A percentile compares a stretch with the other conserved stretches of the same genome.
phyloP scores from a whole-genome alignment of 30 jellyfish, hydroid and myxozoan genomes.

The Pelagia noctiluca region DNA sequence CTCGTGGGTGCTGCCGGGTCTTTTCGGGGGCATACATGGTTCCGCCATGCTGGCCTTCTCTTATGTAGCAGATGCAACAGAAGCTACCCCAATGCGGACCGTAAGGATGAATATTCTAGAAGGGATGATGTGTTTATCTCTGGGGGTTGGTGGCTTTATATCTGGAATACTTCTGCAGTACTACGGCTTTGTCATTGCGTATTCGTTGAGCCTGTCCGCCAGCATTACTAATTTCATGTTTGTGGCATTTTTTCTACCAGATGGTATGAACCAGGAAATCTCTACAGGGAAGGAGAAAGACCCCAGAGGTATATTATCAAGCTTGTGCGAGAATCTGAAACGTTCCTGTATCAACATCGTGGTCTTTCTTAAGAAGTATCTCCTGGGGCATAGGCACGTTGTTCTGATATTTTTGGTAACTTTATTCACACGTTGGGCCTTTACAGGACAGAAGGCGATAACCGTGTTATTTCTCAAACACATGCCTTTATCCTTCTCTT shows the following conservation, averaged over 20 bases:
- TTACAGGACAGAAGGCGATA: too few relatives aligned
- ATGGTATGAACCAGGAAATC: too few relatives aligned
- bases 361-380: too few relatives aligned
- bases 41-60: conserved; percentile 46
- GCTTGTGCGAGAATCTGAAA: too few relatives aligned
- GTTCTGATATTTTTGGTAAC: too few relatives aligned
- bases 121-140: conserved; percentile 40
- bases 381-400: too few relatives aligned
- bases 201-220: conserved; percentile 5
- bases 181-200: conserved; percentile 44
- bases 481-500: too few relatives aligned
- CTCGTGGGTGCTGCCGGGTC: conserved; percentile 25
- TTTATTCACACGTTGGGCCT: too few relatives aligned
- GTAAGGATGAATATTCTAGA: conserved; percentile 59
- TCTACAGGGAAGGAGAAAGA: too few relatives aligned
- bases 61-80: conserved; percentile 58
- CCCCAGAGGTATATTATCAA: too few relatives aligned
- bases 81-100: conserved; percentile 25
- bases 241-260: conserved; percentile 47
- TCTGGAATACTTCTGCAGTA: conserved; percentile 38
- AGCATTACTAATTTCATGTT: conserved; percentile 32
- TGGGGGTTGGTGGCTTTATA: conserved; percentile 37
- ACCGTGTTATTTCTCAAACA: too few relatives aligned
- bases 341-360: too few relatives aligned
- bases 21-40: conserved; percentile 53